Percentiles rank a stretch among this genome's conserved stretches.
phyloP scores from a whole-genome alignment of 2,888 invertebrate species.

The Plagiodera versicolora region DNA sequence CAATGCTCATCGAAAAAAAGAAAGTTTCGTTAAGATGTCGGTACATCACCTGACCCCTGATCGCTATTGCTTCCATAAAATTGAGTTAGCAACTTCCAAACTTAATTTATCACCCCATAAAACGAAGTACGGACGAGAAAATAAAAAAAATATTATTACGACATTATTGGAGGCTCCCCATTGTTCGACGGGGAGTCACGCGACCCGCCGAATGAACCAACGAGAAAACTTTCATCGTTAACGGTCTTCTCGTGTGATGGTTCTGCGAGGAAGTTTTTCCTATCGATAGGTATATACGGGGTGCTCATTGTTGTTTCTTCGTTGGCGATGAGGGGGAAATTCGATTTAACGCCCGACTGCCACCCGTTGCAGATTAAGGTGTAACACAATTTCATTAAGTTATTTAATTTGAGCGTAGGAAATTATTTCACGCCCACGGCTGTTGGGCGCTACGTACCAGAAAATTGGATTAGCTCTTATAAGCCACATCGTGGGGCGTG shows the following conservation, averaged over 20 bases:
- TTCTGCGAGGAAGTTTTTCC: no score
- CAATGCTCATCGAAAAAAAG: constrained; percentile 8
- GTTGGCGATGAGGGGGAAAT: constrained; percentile 1
- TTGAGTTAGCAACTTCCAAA: constrained; percentile 13
- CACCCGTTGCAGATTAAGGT: constrained; percentile 16
- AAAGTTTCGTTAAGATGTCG: constrained; percentile 8
- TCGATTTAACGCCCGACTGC: not conserved
- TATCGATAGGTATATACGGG: constrained; percentile 6
- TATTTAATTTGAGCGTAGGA: constrained; percentile 26
- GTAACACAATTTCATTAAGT: constrained; percentile 24
- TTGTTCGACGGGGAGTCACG: not conserved
- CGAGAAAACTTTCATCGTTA: not conserved
- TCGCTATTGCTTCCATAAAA: constrained; percentile 18
- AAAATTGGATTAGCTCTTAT: constrained; percentile 29
- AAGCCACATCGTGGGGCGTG: constrained; percentile 20
- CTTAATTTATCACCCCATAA: constrained; percentile 16
- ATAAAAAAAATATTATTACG: not conserved
- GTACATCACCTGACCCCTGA: constrained; percentile 18
- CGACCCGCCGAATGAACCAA: not conserved
- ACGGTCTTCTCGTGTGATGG: not conserved
- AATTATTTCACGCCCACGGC: constrained; percentile 22
- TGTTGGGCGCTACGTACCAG: constrained; percentile 23
- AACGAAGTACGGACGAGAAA: not conserved
- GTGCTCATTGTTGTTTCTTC: not conserved
- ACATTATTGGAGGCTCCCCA: constrained; percentile 1